Percentiles rank a stretch among this genome's conserved stretches.
Evolutionary conservation across 2,113 vertebrate genomes (phyloP).

Genomic region (Phylloscopus whistleri): DNA sequence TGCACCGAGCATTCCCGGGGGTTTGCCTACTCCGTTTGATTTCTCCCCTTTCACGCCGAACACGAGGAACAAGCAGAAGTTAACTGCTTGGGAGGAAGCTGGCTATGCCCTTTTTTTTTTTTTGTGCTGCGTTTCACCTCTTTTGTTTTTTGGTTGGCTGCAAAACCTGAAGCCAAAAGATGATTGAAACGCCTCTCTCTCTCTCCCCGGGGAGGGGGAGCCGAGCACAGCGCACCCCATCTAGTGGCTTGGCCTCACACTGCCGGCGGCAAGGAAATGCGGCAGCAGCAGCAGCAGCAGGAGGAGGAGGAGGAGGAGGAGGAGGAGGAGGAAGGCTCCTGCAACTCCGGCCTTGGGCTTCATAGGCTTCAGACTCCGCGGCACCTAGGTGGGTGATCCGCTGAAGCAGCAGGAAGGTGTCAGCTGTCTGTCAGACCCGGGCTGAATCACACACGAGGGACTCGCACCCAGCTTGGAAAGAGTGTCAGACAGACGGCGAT

Average conservation of each 20-base stretch:
- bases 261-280: not conserved
- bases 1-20: not conserved
- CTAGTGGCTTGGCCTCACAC: constrained; percentile 65
- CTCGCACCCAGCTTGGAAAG: not conserved
- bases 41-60: constrained; percentile 34
- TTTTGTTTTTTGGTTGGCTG: constrained; percentile 63
- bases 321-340: not conserved
- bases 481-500: not conserved
- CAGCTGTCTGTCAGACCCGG: not conserved
- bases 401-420: not conserved
- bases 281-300: not conserved
- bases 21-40: not conserved
- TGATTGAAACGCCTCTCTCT: constrained; percentile 4
- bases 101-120: not conserved
- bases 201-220: not conserved
- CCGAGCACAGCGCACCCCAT: constrained; percentile 66
- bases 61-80: constrained; percentile 47
- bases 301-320: not conserved
- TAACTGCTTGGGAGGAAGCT: constrained; percentile 39
- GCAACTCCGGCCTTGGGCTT: not conserved
- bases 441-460: not conserved
- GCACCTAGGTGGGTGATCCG: not conserved
- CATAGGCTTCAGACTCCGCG: not conserved
- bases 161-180: constrained; percentile 9
- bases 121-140: constrained; percentile 17